phyloP scores from a whole-genome alignment of 2,113 vertebrate genomes.

The Toxotes jaculatrix region DNA sequence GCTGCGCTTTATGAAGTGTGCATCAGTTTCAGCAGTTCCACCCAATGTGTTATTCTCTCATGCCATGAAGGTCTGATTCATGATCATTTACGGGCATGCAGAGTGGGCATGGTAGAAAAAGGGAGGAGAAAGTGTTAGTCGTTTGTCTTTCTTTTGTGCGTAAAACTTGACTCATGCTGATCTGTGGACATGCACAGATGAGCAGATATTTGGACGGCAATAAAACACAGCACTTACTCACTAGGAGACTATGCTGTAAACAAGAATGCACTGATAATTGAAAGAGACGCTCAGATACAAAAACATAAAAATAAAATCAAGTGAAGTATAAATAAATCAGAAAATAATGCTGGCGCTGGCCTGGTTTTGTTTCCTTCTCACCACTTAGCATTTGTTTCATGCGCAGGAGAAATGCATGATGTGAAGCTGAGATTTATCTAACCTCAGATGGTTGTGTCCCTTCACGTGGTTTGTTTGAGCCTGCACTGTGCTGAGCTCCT shows the following conservation, averaged over 20 bases:
- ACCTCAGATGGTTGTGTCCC: too few species aligned
- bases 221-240: background rate
- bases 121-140: background rate
- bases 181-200: constrained; percentile 2
- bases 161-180: background rate
- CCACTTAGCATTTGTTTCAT: background rate
- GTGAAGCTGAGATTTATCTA: background rate
- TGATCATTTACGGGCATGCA: constrained; percentile 3
- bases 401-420: background rate
- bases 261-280: background rate
- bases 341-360: too few species aligned
- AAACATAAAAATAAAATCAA: too few species aligned
- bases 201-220: background rate
- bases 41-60: background rate
- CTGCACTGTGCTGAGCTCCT: too few species aligned
- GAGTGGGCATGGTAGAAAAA: constrained; percentile 2
- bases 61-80: constrained; percentile 10
- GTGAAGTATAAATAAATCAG: too few species aligned
- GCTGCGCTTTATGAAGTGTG: background rate
- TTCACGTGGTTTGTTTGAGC: too few species aligned
- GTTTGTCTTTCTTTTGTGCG: constrained; percentile 1
- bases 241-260: too few species aligned
- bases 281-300: too few species aligned
- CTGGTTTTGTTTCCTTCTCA: too few species aligned
- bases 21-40: background rate